Evolutionary conservation across 2,113 vertebrate genomes (phyloP).

Genomic region (Amblyornis subalaris): DNA sequence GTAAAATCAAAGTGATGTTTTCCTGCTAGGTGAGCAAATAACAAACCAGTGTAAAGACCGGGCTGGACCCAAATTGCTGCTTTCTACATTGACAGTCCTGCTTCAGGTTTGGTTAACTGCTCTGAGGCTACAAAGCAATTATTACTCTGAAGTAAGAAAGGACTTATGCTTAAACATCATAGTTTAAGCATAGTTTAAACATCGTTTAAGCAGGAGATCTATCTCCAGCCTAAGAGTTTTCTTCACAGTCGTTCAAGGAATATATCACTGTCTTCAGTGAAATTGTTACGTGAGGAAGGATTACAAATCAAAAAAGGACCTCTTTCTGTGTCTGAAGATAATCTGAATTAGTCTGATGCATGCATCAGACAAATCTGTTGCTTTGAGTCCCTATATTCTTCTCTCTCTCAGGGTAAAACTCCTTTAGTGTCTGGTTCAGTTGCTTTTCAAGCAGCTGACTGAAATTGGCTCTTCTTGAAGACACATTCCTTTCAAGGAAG

Average conservation of each 20-base stretch:
- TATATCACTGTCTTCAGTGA: background rate
- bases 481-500: background rate
- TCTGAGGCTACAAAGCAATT: background rate
- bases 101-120: background rate
- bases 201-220: background rate
- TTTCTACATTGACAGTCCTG: background rate
- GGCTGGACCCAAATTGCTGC: background rate
- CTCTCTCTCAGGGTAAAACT: background rate
- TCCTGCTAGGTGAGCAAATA: background rate
- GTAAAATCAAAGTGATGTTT: background rate
- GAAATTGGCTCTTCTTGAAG: background rate
- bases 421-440: background rate
- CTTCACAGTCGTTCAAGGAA: background rate
- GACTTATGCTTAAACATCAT: background rate
- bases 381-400: background rate
- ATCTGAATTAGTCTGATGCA: background rate
- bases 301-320: background rate
- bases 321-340: background rate
- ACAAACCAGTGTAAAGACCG: accelerated
- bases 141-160: background rate
- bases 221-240: background rate
- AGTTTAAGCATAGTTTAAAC: no score
- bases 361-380: background rate
- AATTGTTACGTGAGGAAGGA: background rate
- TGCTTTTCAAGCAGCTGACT: background rate